Base-by-base conservation (phyloP, 2,888 invertebrate genomes). In the Chesias legatella region DNA sequence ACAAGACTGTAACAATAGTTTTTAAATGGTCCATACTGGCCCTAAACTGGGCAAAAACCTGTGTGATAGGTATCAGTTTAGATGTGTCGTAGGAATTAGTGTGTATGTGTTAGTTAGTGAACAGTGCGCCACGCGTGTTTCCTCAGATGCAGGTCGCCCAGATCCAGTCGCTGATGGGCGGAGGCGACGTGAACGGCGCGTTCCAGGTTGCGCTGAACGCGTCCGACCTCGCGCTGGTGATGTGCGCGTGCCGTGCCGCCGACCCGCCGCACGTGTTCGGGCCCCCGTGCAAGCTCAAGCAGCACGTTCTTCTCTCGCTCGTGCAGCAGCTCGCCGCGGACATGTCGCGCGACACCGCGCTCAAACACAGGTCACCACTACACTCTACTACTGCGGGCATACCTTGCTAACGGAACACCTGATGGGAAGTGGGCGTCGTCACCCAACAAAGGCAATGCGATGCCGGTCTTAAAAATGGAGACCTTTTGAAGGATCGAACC, bases 271-370 rank as follows among this genome's bases (percentile, higher is more conserved):
- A 90, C 47, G 94, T 97, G 47, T 96, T 98, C 81, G 90, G 91
- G 6, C 90, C 90, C 52, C 90, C 92, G 8, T 95, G 95, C 70
- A 51, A 63, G 53, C 90, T 98, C 42, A 93, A 94, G 56, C 98
- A 98, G 76, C 95, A 95, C 60, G 96, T 98, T 43, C 89, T 98
- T 52, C 89, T 99, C 34, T 97, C 98, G 1, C 91, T 99, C 17
- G 95, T 99, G 60, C 98, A 98, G 76, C 98, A 98, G 80, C 91
- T 98, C 6, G 95, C 96, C 1, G 94, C 95, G 0, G 98, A 98
- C 73, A 92, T 98, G 84, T 89, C 90, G 40, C 90, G 93, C 41
- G 93, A 96, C 68, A 95, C 96, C 11, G 66, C 62, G 17, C 72
- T 84, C 40, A 83, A 83, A 35, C 82, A 81, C 52, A 73, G 79